Base-by-base conservation (phyloP, 2,113 vertebrate species). In the Silurus asotus region DNA sequence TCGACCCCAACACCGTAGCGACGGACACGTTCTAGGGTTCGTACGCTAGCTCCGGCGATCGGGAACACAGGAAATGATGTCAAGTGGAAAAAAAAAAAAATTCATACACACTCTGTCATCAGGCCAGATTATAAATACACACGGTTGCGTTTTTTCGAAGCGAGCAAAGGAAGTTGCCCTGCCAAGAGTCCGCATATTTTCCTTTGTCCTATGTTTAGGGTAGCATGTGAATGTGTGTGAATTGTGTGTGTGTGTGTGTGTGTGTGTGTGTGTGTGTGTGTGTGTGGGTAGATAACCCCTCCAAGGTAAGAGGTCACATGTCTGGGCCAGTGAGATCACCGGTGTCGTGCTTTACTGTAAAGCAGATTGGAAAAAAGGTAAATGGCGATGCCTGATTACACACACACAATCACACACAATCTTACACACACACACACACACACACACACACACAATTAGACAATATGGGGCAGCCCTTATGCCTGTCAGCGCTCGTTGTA, bases 201-300 rank as follows among this genome's bases (percentile, higher is more conserved):
- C 93, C 93, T 95, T 94, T 95, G 93, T 94, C 93, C 93, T 95
- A 94, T 91, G 92, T 94, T 94, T 94, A 93, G 94, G 90, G 59
- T 80, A 90, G 86, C 92, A 91, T 91, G 92, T 87, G 91, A 90
- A 91, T 37, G 28, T 37, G 28, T 37, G 28, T 37, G 28, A 37
- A 37, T 37, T 37, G 28, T 93, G 89, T 91, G 89, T 91, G 83
- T 89, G 75, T 89, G 88, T 88, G 78, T 69, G 84, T 87, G 70
- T 86, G 59, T 91, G 75, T 89, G 88, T 88, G 78, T 69, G 84
- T 87, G 70, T 86, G 59, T 91, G 89, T 92, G 86, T 87, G 81
- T 87, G 81, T 86, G 78, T 87, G 88, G 84, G 65, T 28, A 82
- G 37, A 75, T 23, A 80, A 82, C 72, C 53, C 37, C 85, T 82